Evolutionary conservation across 2,797 vertebrate genomes (phyloP).

Genomic region (Merluccius polli): DNA sequence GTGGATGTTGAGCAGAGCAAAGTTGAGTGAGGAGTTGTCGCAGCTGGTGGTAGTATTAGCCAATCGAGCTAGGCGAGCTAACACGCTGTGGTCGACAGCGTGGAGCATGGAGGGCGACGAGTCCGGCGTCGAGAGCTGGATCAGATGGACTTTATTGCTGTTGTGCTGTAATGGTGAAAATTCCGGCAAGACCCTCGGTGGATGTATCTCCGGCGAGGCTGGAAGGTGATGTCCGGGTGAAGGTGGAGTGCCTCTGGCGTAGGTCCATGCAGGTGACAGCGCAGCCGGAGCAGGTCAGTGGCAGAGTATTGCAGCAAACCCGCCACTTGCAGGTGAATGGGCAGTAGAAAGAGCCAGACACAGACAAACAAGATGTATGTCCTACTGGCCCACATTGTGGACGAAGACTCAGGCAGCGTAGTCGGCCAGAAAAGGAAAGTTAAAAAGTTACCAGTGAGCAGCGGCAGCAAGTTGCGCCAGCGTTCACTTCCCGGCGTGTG

Average conservation of each 20-base stretch:
- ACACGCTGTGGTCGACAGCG: conserved; percentile 11
- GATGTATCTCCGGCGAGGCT: too few relatives aligned
- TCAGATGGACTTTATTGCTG: background rate
- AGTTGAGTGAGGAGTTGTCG: conserved; percentile 2
- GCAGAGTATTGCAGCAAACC: background rate
- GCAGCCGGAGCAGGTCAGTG: background rate
- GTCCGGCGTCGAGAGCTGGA: background rate
- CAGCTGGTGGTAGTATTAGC: conserved; percentile 4
- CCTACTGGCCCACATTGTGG: background rate
- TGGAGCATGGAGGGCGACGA: background rate
- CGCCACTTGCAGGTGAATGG: background rate
- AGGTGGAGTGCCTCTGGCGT: background rate
- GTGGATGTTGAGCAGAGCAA: conserved; percentile 5
- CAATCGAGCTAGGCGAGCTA: conserved; percentile 7
- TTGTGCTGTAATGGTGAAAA: too few relatives aligned
- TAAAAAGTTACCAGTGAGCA: too few relatives aligned
- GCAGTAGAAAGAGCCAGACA: background rate
- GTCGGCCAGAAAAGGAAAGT: too few relatives aligned
- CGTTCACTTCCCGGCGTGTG: too few relatives aligned
- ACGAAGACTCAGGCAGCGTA: background rate
- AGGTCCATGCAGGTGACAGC: background rate
- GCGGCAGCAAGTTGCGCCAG: too few relatives aligned
- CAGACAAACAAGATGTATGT: background rate
- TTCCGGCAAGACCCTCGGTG: too few relatives aligned
- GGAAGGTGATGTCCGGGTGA: background rate